Percentiles rank a stretch among this genome's conserved stretches.
These are phyloP conservation scores for Notothenia rossii DNA, from an alignment of 2,113 vertebrate species.

Conservation along the genomic window DNA sequence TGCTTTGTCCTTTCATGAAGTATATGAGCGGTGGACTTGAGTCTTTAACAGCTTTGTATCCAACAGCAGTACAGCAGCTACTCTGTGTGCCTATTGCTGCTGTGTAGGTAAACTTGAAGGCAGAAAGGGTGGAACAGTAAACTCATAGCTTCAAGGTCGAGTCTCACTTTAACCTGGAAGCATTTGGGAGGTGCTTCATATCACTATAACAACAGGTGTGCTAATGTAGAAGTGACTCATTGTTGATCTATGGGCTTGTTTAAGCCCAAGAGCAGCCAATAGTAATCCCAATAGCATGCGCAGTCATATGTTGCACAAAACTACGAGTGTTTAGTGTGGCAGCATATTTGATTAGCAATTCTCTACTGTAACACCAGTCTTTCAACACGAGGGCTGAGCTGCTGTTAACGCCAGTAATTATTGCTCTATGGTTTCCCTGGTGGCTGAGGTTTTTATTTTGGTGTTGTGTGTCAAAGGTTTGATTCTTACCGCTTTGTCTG, in stretches of 20 bases:
- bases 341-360: slow-evolving; percentile 27
- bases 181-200: slow-evolving; percentile 29
- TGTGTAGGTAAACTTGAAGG: not conserved
- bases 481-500: slow-evolving; percentile 16
- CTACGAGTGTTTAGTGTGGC: not conserved
- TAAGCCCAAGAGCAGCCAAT: slow-evolving; percentile 11
- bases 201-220: slow-evolving; percentile 41
- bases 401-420: slow-evolving; percentile 1
- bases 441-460: slow-evolving; percentile 19
- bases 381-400: not conserved
- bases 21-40: not conserved
- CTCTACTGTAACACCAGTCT: not conserved
- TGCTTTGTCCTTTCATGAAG: not conserved
- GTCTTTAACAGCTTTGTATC: not conserved
- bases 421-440: slow-evolving; percentile 5
- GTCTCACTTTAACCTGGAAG: slow-evolving; percentile 30
- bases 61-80: not conserved
- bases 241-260: slow-evolving; percentile 58
- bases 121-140: slow-evolving; percentile 6
- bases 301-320: not conserved
- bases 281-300: slow-evolving; percentile 12
- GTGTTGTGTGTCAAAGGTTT: slow-evolving; percentile 31
- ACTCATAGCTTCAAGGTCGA: slow-evolving; percentile 22
- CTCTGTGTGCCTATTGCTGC: not conserved
- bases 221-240: slow-evolving; percentile 54